Base-by-base conservation (phyloP, 2,113 vertebrate species). In the Pedetes capensis region DNA sequence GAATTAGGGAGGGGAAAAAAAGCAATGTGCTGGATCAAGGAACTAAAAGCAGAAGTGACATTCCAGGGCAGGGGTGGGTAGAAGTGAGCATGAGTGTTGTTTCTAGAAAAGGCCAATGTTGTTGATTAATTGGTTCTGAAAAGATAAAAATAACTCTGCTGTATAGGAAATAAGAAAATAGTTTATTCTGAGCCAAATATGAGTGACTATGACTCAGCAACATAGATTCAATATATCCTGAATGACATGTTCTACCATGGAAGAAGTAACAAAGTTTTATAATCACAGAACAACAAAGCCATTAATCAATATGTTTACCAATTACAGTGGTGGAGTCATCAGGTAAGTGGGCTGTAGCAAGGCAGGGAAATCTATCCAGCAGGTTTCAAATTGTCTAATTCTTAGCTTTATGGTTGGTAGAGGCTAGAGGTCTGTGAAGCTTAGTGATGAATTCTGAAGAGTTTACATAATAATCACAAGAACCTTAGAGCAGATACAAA, bases 31-130 rank as follows among this genome's bases (percentile, higher is more conserved):
- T 39, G 78, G 66, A 51, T 94, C 63, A 93, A 95, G 42, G 89
- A 97, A 91, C n/a, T 55, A 39, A 90, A 95, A 91, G 51, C 8
- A 91, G 75, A 59, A 92, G 83, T 64, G 53, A 80, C 78, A 91
- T 12, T n/a, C n/a, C n/a, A n/a, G n/a, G 39, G 75, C 71, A 49
- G 75, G 34, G 20, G 61, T 3, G 63, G 37, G 78, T n/a, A n/a
- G n/a, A n/a, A 37, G 57, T 91, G 22, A 29, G 1, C 59, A 22
- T 47, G 55, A 53, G n/a, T 42, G 47, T 49, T 37, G 3, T 64
- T 80, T 64, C 12, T 2, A 16, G 29, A 55, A 93, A 47, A 81
- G 42, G 72, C 17, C 23, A 42, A 20, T 6, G 14, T 5, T 39
- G 13, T 4, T 53, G 69, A 76, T 25, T 57, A 49, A 47, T 25